Evolutionary conservation across 2,888 invertebrate species (phyloP).

Genomic region (Eucera pruinosa): DNA sequence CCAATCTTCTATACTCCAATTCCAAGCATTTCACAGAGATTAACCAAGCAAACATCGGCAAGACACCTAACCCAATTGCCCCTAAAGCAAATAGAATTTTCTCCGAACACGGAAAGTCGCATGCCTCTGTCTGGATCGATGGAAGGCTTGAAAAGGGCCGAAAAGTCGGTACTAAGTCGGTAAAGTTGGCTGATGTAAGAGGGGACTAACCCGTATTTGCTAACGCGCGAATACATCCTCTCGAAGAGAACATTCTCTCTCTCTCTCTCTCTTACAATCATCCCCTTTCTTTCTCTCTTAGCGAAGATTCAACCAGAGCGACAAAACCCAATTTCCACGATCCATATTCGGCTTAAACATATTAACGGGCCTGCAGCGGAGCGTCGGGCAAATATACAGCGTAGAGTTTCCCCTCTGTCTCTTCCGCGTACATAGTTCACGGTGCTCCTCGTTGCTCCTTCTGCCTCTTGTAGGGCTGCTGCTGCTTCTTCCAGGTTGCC

Average conservation of each 20-base stretch:
- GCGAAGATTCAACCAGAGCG: constrained; percentile 49
- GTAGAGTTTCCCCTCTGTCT: too few relatives aligned
- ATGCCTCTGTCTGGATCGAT: not conserved
- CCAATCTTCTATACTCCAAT: not conserved
- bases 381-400: constrained; percentile 42
- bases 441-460: too few relatives aligned
- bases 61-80: constrained; percentile 19
- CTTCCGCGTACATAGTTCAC: too few relatives aligned
- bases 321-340: constrained; percentile 70
- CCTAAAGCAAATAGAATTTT: constrained; percentile 24
- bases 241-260: not conserved
- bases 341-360: constrained; percentile 66
- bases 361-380: constrained; percentile 60
- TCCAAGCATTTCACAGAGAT: not conserved
- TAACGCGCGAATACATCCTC: constrained; percentile 54
- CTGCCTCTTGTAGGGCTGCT: too few relatives aligned
- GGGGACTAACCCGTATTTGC: constrained; percentile 65
- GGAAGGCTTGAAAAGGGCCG: constrained; percentile 21
- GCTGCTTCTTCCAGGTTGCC: too few relatives aligned
- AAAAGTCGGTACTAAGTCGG: constrained; percentile 58
- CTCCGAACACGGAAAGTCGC: not conserved
- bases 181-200: constrained; percentile 49
- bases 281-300: not conserved
- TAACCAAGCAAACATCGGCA: constrained; percentile 7
- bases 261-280: not conserved